phyloP scores from a whole-genome alignment of 2,888 invertebrate species.

The Acrocera orbiculus region DNA sequence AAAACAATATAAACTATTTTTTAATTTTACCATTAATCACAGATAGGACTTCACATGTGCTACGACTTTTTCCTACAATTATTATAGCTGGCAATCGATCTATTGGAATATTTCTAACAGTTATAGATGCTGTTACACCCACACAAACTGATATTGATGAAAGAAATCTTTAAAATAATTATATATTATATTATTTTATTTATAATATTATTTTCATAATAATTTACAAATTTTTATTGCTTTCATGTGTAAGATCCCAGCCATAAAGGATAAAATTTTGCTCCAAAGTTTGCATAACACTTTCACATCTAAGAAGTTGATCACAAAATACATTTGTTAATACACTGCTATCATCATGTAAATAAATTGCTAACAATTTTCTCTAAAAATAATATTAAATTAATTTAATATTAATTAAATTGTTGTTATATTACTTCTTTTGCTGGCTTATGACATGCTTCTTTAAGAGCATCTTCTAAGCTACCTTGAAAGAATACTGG shows the following conservation, averaged over 20 bases:
- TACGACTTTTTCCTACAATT: slow-evolving; percentile 72
- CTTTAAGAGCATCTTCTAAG: slow-evolving; percentile 76
- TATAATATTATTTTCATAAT: background rate
- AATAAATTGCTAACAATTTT: slow-evolving; percentile 81
- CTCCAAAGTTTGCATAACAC: slow-evolving; percentile 73
- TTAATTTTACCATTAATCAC: slow-evolving; percentile 60
- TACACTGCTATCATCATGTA: slow-evolving; percentile 92
- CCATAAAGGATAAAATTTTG: slow-evolving; percentile 89
- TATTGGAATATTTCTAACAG: slow-evolving; percentile 66
- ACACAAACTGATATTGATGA: slow-evolving; percentile 57
- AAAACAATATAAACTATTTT: slow-evolving; percentile 4
- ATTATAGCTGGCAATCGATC: slow-evolving; percentile 79
- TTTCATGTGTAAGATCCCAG: slow-evolving; percentile 87
- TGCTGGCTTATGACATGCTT: slow-evolving; percentile 75
- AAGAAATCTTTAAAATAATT: no score
- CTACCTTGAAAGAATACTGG: slow-evolving; percentile 85
- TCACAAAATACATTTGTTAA: slow-evolving; percentile 95
- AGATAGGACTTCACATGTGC: slow-evolving; percentile 77
- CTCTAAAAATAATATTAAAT: no score
- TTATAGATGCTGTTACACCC: slow-evolving; percentile 66
- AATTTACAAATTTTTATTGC: slow-evolving; percentile 63
- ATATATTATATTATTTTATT: no score
- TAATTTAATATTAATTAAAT: slow-evolving; percentile 1
- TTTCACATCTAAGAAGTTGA: slow-evolving; percentile 79
- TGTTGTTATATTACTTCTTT: slow-evolving; percentile 53